Conservation (phyloP, 2,113 vertebrate species). For the Solenodon paradoxus region DNA sequence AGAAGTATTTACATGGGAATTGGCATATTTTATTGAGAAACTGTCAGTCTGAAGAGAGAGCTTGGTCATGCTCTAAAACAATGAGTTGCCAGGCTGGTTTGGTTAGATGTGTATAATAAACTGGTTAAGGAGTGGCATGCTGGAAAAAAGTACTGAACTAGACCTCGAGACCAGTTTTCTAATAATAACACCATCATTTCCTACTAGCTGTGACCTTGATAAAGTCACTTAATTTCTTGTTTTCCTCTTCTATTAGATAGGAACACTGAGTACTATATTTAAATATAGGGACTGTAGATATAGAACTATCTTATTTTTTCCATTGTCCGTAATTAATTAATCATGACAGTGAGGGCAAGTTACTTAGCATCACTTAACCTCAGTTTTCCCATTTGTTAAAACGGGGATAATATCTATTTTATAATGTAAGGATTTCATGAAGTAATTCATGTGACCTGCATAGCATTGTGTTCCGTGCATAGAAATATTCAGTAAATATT, state of each 20-base stretch:
- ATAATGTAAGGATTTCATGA: constrained; percentile 32
- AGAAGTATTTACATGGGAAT: neutral
- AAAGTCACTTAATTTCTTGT: neutral
- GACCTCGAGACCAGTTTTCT: neutral
- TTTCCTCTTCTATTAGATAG: constrained; percentile 2
- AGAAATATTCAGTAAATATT: constrained; percentile 22
- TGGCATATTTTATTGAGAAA: neutral
- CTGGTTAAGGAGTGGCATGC: neutral
- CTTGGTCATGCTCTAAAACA: neutral
- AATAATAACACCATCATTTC: neutral
- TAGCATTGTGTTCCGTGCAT: neutral
- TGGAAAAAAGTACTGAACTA: neutral
- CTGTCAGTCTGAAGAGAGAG: neutral
- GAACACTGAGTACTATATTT: neutral
- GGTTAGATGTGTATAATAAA: neutral
- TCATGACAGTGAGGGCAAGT: neutral
- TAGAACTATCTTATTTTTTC: neutral
- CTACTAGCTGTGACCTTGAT: neutral
- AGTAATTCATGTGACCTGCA: neutral
- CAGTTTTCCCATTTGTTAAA: constrained; percentile 4
- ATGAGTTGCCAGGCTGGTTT: neutral
- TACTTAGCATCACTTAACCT: neutral
- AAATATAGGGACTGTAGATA: neutral
- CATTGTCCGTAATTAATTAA: neutral
- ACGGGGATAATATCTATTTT: neutral